Evolutionary conservation across 2,113 vertebrate species (phyloP).

Genomic region (Hippoglossus stenolepis): DNA sequence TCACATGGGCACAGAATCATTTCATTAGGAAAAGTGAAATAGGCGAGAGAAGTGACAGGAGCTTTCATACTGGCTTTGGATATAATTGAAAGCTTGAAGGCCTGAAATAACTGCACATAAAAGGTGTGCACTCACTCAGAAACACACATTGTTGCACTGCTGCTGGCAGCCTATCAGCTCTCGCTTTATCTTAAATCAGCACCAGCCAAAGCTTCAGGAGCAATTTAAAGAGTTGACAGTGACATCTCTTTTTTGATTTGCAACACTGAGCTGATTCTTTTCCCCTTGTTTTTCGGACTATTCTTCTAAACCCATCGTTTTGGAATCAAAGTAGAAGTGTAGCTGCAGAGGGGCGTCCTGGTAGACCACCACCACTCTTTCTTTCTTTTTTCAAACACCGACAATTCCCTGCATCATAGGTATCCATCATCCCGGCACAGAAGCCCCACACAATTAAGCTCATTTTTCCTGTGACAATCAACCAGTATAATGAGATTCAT

Average conservation of each 20-base stretch:
- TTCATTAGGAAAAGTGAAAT: slow-evolving; percentile 52
- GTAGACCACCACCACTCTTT: background rate
- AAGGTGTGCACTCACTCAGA: slow-evolving; percentile 18
- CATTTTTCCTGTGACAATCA: slow-evolving; percentile 33
- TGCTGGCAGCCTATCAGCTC: slow-evolving; percentile 29
- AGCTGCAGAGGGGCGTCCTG: background rate
- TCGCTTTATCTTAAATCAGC: slow-evolving; percentile 39
- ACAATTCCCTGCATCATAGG: background rate
- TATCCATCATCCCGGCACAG: slow-evolving; percentile 22
- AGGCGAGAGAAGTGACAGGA: slow-evolving; percentile 55
- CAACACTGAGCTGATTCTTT: background rate
- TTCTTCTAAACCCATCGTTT: background rate
- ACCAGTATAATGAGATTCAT: slow-evolving; percentile 30
- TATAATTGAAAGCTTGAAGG: slow-evolving; percentile 49
- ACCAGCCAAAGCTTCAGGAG: slow-evolving; percentile 15
- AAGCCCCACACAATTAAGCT: background rate
- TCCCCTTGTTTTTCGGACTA: background rate
- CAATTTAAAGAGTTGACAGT: slow-evolving; percentile 2
- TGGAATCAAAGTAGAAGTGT: background rate
- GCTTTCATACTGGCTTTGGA: slow-evolving; percentile 54
- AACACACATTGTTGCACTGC: slow-evolving; percentile 22
- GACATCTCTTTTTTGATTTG: slow-evolving; percentile 2
- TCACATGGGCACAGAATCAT: slow-evolving; percentile 47
- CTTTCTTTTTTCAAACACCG: background rate
- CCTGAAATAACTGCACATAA: slow-evolving; percentile 55